phyloP scores from a whole-genome alignment of 2,113 vertebrate species.

The Rhagologus leucostigma region DNA sequence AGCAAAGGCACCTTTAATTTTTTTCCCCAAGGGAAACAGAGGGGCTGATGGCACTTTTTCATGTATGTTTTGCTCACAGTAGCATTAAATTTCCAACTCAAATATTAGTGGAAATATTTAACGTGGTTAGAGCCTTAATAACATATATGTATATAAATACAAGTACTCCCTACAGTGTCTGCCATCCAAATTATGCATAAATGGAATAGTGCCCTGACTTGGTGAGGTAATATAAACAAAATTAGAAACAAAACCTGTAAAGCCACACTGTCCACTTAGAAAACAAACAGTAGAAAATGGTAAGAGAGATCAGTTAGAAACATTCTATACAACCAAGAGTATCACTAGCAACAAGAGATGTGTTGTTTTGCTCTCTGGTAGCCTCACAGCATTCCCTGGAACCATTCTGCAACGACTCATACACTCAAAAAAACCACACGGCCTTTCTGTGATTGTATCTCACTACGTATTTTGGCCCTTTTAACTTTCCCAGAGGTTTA shows the following conservation, averaged over 20 bases:
- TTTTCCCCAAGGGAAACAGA: neutral
- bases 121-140: neutral
- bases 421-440: neutral
- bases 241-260: neutral
- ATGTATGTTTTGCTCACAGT: neutral
- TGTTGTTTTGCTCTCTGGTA: neutral
- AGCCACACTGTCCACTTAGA: neutral
- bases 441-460: neutral
- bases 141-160: neutral
- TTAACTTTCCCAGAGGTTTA: neutral
- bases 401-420: neutral
- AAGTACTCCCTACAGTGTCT: neutral
- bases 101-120: neutral
- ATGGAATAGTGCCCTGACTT: neutral
- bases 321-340: neutral
- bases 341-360: neutral
- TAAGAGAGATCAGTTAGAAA: neutral
- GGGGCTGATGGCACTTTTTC: neutral
- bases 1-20: neutral
- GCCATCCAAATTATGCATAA: neutral
- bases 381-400: neutral
- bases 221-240: neutral
- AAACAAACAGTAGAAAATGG: neutral
- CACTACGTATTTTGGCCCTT: slow-evolving; percentile 7
- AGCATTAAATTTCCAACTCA: neutral